Evolutionary conservation across 2,888 invertebrate species (phyloP).

Genomic region (Tortricodes alternella): DNA sequence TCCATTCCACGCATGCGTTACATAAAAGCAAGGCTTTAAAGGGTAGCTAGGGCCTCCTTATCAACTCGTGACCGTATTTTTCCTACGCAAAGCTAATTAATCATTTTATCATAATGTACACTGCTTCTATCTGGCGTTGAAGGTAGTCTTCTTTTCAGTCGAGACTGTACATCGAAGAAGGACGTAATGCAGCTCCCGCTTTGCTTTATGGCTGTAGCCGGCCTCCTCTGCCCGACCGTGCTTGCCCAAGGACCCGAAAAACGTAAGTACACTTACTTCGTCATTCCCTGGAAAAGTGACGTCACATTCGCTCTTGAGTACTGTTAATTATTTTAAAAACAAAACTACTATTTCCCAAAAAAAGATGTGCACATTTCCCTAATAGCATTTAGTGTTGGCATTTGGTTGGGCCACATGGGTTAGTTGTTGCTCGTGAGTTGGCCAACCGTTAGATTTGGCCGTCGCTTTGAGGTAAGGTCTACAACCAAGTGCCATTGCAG

Average conservation of each 20-base stretch:
- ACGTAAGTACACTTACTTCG: conserved; percentile 37
- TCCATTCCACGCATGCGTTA: not conserved
- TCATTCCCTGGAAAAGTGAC: not conserved
- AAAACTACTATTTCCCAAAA: no score
- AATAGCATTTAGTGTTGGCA: no score
- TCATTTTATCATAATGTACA: conserved; percentile 38
- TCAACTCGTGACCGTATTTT: conserved; percentile 74
- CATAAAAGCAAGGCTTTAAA: not conserved
- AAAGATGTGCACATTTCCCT: no score
- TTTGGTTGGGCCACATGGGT: no score
- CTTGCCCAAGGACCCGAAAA: conserved; percentile 42
- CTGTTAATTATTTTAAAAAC: no score
- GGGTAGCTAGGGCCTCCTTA: conserved; percentile 4
- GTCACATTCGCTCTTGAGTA: no score
- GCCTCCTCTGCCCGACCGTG: conserved; percentile 37
- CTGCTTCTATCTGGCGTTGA: not conserved
- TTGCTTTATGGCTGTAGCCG: not conserved
- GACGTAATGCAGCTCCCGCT: conserved; percentile 33
- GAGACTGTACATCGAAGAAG: conserved; percentile 43
- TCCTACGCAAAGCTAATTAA: conserved; percentile 72
- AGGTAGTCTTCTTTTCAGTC: conserved; percentile 27
- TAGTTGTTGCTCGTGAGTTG: no score
- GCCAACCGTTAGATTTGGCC: no score
- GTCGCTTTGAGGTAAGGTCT: no score
- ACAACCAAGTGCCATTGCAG: no score